phyloP scores from a whole-genome alignment of 2,888 invertebrate species.

The Macrophya annulata region DNA sequence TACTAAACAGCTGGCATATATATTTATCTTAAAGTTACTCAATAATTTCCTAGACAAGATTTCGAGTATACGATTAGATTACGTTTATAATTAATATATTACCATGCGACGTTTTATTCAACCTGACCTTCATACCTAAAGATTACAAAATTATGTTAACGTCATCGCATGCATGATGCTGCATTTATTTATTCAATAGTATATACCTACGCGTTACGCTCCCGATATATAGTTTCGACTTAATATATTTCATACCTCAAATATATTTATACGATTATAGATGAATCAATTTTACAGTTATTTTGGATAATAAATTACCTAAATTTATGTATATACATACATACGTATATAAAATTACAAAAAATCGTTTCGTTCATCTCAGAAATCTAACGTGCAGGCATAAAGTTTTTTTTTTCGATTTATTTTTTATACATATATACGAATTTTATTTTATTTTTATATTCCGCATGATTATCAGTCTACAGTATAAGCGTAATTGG shows the following conservation, averaged over 20 bases:
- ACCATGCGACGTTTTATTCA: background rate
- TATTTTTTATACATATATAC: background rate
- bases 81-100: background rate
- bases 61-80: background rate
- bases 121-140: constrained; percentile 10
- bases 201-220: background rate
- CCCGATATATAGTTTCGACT: background rate
- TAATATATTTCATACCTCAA: background rate
- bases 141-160: background rate
- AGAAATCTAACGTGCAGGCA: background rate
- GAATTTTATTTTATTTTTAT: background rate
- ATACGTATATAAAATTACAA: background rate
- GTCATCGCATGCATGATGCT: background rate
- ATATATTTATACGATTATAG: no score
- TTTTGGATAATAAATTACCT: background rate
- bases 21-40: background rate
- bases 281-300: background rate
- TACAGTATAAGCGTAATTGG: background rate
- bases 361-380: background rate
- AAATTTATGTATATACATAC: background rate
- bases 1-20: background rate
- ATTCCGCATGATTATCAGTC: background rate
- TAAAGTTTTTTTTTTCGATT: no score
- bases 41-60: background rate
- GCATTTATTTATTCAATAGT: background rate